Percentiles rank a stretch among this genome's conserved stretches.
Conservation (phyloP, 2,113 vertebrate genomes). For the Zingel zingel region DNA sequence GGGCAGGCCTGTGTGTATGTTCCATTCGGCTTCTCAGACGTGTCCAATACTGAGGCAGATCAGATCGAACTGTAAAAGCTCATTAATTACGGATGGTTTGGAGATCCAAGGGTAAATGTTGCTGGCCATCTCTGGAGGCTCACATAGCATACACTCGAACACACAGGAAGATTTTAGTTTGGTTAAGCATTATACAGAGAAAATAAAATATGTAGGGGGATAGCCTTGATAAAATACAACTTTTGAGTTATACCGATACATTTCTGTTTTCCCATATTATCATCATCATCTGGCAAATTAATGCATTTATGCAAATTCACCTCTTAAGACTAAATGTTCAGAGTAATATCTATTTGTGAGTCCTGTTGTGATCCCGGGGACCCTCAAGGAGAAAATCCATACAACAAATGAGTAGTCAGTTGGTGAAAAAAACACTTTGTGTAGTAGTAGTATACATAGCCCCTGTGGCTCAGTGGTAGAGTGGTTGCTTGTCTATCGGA, state of each 20-base stretch:
- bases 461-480: no score
- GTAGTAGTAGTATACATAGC: no score
- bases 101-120: slow-evolving; percentile 67
- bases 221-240: background rate
- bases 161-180: slow-evolving; percentile 19
- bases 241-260: slow-evolving; percentile 2
- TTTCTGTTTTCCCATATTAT: background rate
- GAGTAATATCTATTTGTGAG: background rate
- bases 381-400: background rate
- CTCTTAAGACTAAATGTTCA: background rate
- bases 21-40: slow-evolving; percentile 81
- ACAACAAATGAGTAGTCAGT: background rate
- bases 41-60: slow-evolving; percentile 81
- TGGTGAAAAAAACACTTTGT: no score
- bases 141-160: slow-evolving; percentile 23
- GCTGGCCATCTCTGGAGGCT: slow-evolving; percentile 51
- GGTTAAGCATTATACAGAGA: background rate
- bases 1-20: slow-evolving; percentile 73
- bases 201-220: background rate
- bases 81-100: slow-evolving; percentile 81
- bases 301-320: background rate
- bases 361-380: slow-evolving; percentile 4
- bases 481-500: no score
- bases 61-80: slow-evolving; percentile 82
- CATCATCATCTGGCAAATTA: background rate